Evolutionary conservation across 2,888 invertebrate species (phyloP), one percentile per base, ranked within the genome.

Genomic region (Mythimna pallens): DNA sequence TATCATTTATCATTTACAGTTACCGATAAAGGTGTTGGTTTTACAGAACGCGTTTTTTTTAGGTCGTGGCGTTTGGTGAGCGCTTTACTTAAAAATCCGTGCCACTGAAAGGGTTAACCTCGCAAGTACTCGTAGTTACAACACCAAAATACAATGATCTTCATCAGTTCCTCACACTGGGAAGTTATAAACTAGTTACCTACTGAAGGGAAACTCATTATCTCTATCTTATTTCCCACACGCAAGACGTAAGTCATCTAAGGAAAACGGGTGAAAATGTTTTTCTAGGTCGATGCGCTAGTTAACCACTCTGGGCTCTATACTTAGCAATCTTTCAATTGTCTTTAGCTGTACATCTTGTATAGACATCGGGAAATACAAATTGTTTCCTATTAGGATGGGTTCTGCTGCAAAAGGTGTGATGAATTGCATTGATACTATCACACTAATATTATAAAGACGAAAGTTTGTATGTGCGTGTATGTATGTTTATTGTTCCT

Each of bases 261-360:
- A 65, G 69, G 66, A 78, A 67, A 82, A 79, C 43, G 22, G 10
- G 36, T 17, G 30, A 78, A 64, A 78, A 77, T 43, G 10, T 10
- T 2, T 50, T 43, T 78, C 70, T 55, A 70, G 65, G 69, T 69
- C 57, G 40, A 72, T 65, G 22, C 40, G 62, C 14, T 54, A 52
- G 20, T 36, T 25, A 36, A 22, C 3, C 9, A 40, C 22, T 8
- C 14, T 22, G 12, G 7, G 34, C n/a, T 50, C 12, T 22, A n/a
- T 59, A 40, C 9, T 14, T 50, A 66, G 66, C 63, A 82, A 78
- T 82, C 52, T 65, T 80, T 54, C 73, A 82, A 73, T 78, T 81
- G 72, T 73, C 55, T 61, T 62, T 8, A 61, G 14, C 43, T 52
- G 12, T 36, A 10, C 70, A 14, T 81, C 61, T 72, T 73, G 52